Conservation (phyloP, 2,113 vertebrate genomes). For the Cisticola juncidis region DNA sequence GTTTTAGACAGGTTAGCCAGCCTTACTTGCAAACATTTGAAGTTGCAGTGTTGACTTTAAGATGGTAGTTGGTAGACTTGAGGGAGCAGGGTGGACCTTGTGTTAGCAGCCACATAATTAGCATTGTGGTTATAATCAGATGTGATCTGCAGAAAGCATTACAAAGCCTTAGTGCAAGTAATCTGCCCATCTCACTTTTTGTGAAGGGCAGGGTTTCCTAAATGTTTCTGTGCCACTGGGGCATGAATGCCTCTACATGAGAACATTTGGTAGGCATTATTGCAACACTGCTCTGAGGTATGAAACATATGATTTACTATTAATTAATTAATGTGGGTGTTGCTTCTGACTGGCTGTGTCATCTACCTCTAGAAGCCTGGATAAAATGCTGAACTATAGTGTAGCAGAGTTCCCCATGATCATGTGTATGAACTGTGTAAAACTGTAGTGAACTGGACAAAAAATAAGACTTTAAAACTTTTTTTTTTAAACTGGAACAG, state of each 20-base stretch:
- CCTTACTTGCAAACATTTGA: background rate
- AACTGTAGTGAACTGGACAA: background rate
- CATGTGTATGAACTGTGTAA: background rate
- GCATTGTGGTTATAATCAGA: conserved; percentile 1
- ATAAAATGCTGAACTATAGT: background rate
- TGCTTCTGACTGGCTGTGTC: background rate
- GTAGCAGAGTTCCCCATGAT: background rate
- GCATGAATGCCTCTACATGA: background rate
- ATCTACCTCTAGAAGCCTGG: background rate
- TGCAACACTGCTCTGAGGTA: background rate
- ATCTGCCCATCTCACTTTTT: background rate
- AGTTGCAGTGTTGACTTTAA: background rate
- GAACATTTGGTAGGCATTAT: background rate
- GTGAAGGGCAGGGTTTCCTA: background rate
- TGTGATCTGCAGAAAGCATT: conserved; percentile 20
- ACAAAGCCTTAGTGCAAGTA: background rate
- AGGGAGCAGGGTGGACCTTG: background rate
- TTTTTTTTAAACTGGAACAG: background rate
- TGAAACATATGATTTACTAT: background rate
- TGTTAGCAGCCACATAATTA: conserved; percentile 1
- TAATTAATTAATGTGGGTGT: background rate
- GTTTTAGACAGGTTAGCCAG: background rate
- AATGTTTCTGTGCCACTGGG: background rate
- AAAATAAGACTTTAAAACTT: background rate
- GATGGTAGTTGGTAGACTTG: background rate